Evolutionary conservation across 2,888 invertebrate genomes (phyloP).

Genomic region (Ditula angustiorana): DNA sequence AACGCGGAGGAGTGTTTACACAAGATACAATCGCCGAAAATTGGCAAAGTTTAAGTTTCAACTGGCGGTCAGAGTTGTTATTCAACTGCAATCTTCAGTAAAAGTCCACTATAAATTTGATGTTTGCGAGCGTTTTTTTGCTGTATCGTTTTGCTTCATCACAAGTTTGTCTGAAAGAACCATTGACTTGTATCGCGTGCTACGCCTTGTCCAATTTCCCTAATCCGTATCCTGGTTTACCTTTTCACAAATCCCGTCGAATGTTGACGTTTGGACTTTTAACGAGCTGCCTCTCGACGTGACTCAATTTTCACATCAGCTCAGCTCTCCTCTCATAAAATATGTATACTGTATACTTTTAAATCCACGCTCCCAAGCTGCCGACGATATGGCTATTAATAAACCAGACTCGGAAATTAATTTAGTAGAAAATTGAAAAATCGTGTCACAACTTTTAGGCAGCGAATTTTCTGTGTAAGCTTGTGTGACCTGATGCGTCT

Average conservation of each 20-base stretch:
- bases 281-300: slow-evolving; percentile 32
- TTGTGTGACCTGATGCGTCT: too few relatives aligned
- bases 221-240: slow-evolving; percentile 26
- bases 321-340: slow-evolving; percentile 13
- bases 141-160: neutral
- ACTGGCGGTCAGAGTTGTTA: neutral
- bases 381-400: slow-evolving; percentile 21
- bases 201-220: slow-evolving; percentile 13
- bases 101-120: too few relatives aligned
- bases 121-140: neutral
- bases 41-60: neutral
- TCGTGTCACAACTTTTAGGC: slow-evolving; percentile 1
- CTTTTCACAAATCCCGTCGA: slow-evolving; percentile 25
- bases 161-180: neutral
- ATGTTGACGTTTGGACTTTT: slow-evolving; percentile 35
- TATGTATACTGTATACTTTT: slow-evolving; percentile 27
- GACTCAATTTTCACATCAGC: slow-evolving; percentile 36
- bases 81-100: too few relatives aligned
- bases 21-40: neutral
- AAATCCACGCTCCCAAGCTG: slow-evolving; percentile 19
- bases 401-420: slow-evolving; percentile 25
- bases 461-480: neutral
- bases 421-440: slow-evolving; percentile 23
- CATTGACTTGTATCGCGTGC: neutral
- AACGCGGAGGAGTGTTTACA: neutral